Base-by-base conservation (phyloP, 2,113 vertebrate genomes). In the Melanocharis versteri region DNA sequence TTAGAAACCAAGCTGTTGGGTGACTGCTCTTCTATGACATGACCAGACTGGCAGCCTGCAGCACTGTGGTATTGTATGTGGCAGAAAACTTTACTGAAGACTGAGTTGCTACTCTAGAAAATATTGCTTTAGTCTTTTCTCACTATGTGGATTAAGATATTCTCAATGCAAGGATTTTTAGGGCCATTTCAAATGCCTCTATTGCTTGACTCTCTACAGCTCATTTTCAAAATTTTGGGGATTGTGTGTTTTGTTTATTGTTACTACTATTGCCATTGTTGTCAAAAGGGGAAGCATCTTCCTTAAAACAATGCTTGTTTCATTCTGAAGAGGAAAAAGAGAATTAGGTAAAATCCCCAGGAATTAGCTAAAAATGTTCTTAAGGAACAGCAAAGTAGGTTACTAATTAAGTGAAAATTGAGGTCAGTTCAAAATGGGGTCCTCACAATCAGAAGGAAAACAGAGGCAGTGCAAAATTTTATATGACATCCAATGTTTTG, bases 331-430 rank as follows among this genome's bases (percentile, higher is more conserved):
- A 69, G 23, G 22, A 54, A 65, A 28, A 21, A 3, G 10, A 62
- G 37, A 96, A 93, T 85, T 35, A 91, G 89, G 92, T 35, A 91
- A 96, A 76, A 93, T 93, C 93, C 93, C 93, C n/a, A 90, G 93
- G 35, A 94, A 90, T 90, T 86, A 90, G 82, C 93, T 95, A 94
- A 96, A 96, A 97, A 86, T 86, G 7, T 83, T 96, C 48, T 64
- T 66, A 83, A 88, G 47, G 60, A 88, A 56, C 5, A 17, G 47
- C 48, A 92, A 97, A 96, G 56, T 94, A 86, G 92, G 95, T 93
- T 87, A 95, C 26, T 87, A 96, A 96, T 92, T 94, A 96, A 86
- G n/a, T 81, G 54, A 86, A 91, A 96, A 96, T 93, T 81, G 35
- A 93, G 87, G 85, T 94, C 90, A 83, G 22, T 92, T 93, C 10